Base-by-base conservation (phyloP, 2,888 invertebrate species). In the Drosophila anceps region DNA sequence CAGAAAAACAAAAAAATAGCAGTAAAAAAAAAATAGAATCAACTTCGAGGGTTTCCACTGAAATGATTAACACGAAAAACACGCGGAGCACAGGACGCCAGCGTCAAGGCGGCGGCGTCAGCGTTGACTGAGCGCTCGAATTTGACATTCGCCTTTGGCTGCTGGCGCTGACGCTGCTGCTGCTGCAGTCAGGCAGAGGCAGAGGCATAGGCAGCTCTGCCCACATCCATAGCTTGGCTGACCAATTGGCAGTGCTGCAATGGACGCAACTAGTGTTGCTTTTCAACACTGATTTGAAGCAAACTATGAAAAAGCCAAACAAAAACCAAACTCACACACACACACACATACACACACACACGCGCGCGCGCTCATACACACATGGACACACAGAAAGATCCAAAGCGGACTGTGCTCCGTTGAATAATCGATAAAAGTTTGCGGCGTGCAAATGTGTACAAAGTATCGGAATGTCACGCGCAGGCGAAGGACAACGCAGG, bases 401-500 rank as follows among this genome's bases (percentile, higher is more conserved):
- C 43, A 58, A 60, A 39, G 59, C 27, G 12, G 13, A 48, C 44
- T 59, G 67, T 59, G 67, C 65, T 51, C 24, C 68, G 68, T 75
- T 72, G 65, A 84, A 75, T 84, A 84, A 86, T 84, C 84, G 84
- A 84, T 84, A 86, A 66, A 72, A 65, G 54, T 73, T 74, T 76
- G 73, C 62, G 71, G 69, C 63, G 71, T 78, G 79, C 75, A 76
- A 68, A 64, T 71, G 71, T 75, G 73, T 79, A 76, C 73, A 70
- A 70, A 53, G 84, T 82, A 84, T 84, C 86, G 84, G 79, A 84
- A 84, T 86, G 86, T 81, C 81, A 84, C 79, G 81, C 84, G 83
- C 84, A 84, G 77, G 66, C 82, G 79, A 84, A 84, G 80, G 78
- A 85, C 78, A 85, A 77, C 83, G 73, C 79, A 75, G 71, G 73